Evolutionary conservation across 2,797 vertebrate species (phyloP).

Genomic region (Selene dorsalis): DNA sequence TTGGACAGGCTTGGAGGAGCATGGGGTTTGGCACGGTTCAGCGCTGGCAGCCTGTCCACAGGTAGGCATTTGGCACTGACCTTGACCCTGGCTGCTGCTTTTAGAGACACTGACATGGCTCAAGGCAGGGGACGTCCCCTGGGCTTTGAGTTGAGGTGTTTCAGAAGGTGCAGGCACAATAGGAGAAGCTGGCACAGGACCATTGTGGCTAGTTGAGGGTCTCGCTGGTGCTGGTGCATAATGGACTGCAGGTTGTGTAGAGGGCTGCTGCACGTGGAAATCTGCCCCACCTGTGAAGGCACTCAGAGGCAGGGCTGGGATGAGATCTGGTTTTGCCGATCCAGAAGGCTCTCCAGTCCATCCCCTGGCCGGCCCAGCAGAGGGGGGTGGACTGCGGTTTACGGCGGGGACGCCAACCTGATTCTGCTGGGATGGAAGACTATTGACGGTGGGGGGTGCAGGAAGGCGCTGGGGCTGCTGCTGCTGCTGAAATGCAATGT

Average conservation of each 20-base stretch:
- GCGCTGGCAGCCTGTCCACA: conserved; percentile 34
- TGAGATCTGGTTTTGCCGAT: conserved; percentile 62
- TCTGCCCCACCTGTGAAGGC: conserved; percentile 75
- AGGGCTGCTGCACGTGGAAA: conserved; percentile 57
- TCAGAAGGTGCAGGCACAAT: conserved; percentile 49
- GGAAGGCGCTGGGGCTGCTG: conserved; percentile 65
- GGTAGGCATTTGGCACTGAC: conserved; percentile 47
- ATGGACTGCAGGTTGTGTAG: conserved; percentile 46
- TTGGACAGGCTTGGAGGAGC: conserved; percentile 75
- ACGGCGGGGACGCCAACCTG: conserved; percentile 24
- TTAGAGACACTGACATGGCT: conserved; percentile 48
- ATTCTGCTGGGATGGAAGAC: conserved; percentile 62
- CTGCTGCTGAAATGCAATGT: conserved; percentile 51
- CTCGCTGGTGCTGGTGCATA: conserved; percentile 48
- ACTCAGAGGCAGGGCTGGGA: conserved; percentile 71
- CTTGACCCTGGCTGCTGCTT: conserved; percentile 60
- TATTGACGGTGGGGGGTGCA: conserved; percentile 67
- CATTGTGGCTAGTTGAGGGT: conserved; percentile 58
- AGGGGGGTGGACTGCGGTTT: conserved; percentile 65
- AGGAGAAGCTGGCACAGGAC: conserved; percentile 38
- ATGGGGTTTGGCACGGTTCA: conserved; percentile 67
- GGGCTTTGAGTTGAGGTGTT: conserved; percentile 56
- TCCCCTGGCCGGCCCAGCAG: conserved; percentile 51
- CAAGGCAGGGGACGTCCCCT: conserved; percentile 29
- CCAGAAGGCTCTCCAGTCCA: conserved; percentile 52